Percentiles rank a stretch among this genome's conserved stretches.
Conservation (phyloP, 1,140 invertebrate species). For the Halictus rubicundus region DNA sequence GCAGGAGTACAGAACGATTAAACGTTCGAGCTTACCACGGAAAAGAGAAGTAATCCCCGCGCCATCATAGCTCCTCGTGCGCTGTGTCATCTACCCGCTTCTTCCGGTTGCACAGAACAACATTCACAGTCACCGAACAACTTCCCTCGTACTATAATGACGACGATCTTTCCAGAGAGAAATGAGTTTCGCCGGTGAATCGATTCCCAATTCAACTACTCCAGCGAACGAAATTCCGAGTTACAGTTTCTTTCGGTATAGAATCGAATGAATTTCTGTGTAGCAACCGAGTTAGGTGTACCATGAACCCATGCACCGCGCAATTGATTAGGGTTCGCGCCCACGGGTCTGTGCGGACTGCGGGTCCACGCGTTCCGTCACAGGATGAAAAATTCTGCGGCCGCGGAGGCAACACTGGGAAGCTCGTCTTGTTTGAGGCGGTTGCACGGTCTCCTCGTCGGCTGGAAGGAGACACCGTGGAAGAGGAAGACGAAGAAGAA, state of each 20-base stretch:
- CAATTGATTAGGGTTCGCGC: background rate
- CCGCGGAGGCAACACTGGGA: conserved; percentile 5
- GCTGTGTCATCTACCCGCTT: conserved; percentile 14
- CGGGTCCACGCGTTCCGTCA: background rate
- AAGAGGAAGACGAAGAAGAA: conserved; percentile 53
- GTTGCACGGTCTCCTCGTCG: conserved; percentile 28
- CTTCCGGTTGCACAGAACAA: background rate
- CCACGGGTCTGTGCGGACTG: background rate
- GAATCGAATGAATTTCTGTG: no score
- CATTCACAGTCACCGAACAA: conserved; percentile 25
- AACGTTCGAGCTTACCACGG: conserved; percentile 6
- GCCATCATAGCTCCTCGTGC: background rate
- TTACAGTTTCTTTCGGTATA: no score
- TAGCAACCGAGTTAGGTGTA: background rate
- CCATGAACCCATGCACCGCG: background rate
- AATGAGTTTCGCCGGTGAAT: background rate
- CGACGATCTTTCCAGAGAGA: background rate
- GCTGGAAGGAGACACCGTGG: conserved; percentile 47
- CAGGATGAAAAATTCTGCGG: conserved; percentile 25
- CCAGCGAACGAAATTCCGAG: no score
- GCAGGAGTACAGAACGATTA: no score
- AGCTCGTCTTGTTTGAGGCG: conserved; percentile 31
- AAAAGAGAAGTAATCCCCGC: conserved; percentile 10
- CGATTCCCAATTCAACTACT: background rate
- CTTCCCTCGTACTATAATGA: no score